phyloP scores from a whole-genome alignment of 2,888 invertebrate genomes.

The Epinotia bilunana region DNA sequence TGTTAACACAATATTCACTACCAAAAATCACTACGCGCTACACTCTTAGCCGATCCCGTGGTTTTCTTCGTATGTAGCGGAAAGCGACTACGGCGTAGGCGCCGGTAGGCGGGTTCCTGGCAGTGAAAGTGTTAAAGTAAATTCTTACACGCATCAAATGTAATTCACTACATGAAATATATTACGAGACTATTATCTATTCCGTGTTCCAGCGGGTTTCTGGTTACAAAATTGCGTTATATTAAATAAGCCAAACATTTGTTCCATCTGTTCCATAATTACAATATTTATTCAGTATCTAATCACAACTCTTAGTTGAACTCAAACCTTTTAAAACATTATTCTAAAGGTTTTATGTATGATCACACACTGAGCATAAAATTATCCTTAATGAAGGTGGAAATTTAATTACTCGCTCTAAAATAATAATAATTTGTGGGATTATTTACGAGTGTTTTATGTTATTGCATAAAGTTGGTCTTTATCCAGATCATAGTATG shows the following conservation, averaged over 20 bases:
- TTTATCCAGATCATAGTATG: too few relatives aligned
- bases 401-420: slow-evolving; percentile 16
- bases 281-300: slow-evolving; percentile 11
- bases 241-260: neutral
- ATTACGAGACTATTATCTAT: neutral
- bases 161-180: neutral
- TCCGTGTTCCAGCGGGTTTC: neutral
- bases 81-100: too few relatives aligned
- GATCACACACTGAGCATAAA: neutral
- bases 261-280: neutral
- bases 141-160: neutral
- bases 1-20: too few relatives aligned
- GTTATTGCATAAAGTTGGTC: neutral
- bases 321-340: neutral
- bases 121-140: neutral
- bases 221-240: slow-evolving; percentile 5
- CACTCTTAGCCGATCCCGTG: too few relatives aligned
- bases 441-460: neutral
- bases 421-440: slow-evolving; percentile 14
- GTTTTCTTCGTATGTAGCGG: too few relatives aligned
- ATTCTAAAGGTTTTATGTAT: neutral
- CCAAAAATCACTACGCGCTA: too few relatives aligned
- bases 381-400: slow-evolving; percentile 31
- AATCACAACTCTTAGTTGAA: neutral
- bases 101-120: too few relatives aligned